Base-by-base conservation (phyloP, 2,797 vertebrate species). In the Rhyacichthys aspro region DNA sequence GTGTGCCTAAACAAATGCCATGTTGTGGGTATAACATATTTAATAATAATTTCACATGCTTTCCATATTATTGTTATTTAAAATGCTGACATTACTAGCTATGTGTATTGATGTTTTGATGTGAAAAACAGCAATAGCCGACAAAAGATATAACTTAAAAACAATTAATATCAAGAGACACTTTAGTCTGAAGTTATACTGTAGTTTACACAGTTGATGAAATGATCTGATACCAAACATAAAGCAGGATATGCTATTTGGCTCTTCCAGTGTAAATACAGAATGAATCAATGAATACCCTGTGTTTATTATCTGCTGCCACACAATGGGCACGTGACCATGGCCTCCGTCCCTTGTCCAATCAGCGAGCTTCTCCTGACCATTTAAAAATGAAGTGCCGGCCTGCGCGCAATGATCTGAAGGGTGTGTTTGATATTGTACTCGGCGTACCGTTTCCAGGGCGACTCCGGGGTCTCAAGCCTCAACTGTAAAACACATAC, bases 351-450 rank as follows among this genome's bases (percentile, higher is more conserved):
- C 10, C 36, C 15, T 8, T 44, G 15, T 67, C 91, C 94, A 94
- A 94, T 94, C 86, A 89, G 11, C 60, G 65, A 67, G 83, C 85
- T 86, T 80, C 83, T 81, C 76, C 71, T 91, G 94, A 95, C 95
- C 95, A 96, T 98, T 98, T 98, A 98, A 98, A 96, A 94, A 97
- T 94, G 81, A 87, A 94, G 95, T 80, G 57, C 96, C 95, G 93
- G 92, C 58, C 79, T 67, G 52, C 74, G 88, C 87, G 88, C 82
- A 90, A 72, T 61, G 90, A 93, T 94, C 90, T 79, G 0, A 3
- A 46, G 58, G 76, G 72, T 86, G 55, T 43, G 81, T 80, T 90
- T 38, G 84, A 76, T 77, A 66, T 1, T 2, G 11, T 44, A 19
- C 43, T 41, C 9, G 16, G 11, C 7, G 61, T 36, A 14, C 55